Percentiles rank a stretch among this genome's conserved stretches.
Evolutionary conservation across 2,797 vertebrate genomes (phyloP).

Genomic region (Sebastes ruberrimus): DNA sequence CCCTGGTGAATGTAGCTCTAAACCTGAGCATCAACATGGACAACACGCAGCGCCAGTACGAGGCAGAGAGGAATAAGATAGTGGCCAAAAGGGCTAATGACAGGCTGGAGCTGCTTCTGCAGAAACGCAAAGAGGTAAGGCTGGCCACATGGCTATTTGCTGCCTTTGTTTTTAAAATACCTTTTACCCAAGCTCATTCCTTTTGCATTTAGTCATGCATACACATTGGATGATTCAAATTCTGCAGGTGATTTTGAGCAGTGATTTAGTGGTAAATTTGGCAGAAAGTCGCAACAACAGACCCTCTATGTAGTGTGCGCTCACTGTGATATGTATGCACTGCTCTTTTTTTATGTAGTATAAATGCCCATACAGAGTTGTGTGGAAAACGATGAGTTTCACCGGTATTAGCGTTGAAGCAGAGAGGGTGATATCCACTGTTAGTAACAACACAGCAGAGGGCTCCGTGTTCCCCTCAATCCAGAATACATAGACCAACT

Average conservation of each 20-base stretch:
- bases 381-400: not conserved
- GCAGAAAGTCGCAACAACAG: not conserved
- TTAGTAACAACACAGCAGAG: not conserved
- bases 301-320: not conserved
- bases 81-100: constrained; percentile 98
- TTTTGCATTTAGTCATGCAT: not conserved
- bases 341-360: not conserved
- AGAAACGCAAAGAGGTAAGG: constrained; percentile 98
- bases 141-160: not conserved
- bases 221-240: not conserved
- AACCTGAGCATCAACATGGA: constrained; percentile 99
- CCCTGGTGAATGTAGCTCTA: constrained; percentile 98
- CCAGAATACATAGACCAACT: not conserved
- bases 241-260: not conserved
- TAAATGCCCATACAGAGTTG: not conserved
- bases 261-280: not conserved
- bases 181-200: not conserved
- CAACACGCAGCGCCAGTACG: constrained; percentile 98
- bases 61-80: constrained; percentile 97
- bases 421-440: not conserved
- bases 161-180: not conserved
- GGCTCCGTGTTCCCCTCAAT: too few species aligned
- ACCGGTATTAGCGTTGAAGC: not conserved
- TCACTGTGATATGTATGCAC: not conserved
- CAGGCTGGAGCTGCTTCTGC: constrained; percentile 93